Conservation (phyloP, 2,888 invertebrate species). For the Gymnocheta viridis region DNA sequence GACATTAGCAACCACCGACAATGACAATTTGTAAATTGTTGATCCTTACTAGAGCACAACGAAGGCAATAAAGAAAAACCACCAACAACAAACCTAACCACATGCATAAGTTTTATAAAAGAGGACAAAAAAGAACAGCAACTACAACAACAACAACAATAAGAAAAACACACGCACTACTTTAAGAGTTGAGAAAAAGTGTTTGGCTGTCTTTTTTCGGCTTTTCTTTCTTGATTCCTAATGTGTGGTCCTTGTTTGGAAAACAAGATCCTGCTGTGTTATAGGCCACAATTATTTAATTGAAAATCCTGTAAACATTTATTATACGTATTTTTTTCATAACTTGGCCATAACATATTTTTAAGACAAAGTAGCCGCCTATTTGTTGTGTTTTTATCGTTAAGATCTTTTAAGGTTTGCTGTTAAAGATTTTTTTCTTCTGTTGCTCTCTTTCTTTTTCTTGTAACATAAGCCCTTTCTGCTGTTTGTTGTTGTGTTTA, state of each 20-base stretch:
- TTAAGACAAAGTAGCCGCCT: conserved; percentile 55
- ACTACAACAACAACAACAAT: not conserved
- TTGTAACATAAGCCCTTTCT: conserved; percentile 47
- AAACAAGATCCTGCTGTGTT: conserved; percentile 61
- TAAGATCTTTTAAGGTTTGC: conserved; percentile 46
- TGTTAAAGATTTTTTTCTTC: conserved; percentile 20
- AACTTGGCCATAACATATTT: conserved; percentile 16
- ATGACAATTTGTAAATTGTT: conserved; percentile 68
- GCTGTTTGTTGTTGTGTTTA: not conserved
- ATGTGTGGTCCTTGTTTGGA: conserved; percentile 62
- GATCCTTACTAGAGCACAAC: conserved; percentile 60
- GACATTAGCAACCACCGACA: conserved; percentile 65
- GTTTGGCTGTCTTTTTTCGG: not conserved
- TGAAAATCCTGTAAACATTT: conserved; percentile 66
- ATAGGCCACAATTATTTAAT: conserved; percentile 68
- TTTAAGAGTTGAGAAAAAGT: not conserved
- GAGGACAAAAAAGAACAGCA: not conserved
- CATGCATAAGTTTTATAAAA: conserved; percentile 33
- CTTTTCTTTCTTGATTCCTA: not conserved
- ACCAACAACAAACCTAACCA: conserved; percentile 33
- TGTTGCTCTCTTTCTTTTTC: conserved; percentile 25
- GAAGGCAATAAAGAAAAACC: conserved; percentile 34
- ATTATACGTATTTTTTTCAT: conserved; percentile 31
- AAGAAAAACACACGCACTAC: not conserved
- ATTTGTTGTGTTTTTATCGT: conserved; percentile 54